A percentile compares a stretch with the other conserved stretches of the same genome.
phyloP scores from a whole-genome alignment of 2,888 invertebrate species.

The Lithodes maja region DNA sequence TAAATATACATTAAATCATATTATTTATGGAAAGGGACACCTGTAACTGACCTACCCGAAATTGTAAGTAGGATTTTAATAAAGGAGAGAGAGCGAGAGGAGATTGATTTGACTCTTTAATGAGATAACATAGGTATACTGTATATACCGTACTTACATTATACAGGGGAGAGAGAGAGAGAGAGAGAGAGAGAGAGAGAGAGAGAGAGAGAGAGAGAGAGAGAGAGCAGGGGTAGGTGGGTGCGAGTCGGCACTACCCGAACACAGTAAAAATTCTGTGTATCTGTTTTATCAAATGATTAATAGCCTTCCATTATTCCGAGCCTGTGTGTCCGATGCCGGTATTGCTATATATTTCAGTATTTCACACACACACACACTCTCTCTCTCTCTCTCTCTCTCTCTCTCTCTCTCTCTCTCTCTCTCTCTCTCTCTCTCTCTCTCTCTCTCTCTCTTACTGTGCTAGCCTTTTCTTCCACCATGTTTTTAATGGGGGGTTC shows the following conservation, averaged over 20 bases:
- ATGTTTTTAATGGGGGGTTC: background rate
- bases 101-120: too few species aligned
- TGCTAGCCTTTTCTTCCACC: background rate
- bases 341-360: background rate
- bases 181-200: constrained; percentile 4
- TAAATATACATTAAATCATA: too few species aligned
- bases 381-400: background rate
- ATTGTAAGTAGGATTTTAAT: too few species aligned
- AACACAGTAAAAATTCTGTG: constrained; percentile 13
- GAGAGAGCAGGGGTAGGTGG: background rate
- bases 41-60: too few species aligned
- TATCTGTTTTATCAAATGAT: constrained; percentile 20
- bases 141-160: too few species aligned
- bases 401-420: background rate
- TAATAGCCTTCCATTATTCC: constrained; percentile 17
- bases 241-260: background rate
- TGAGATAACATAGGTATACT: too few species aligned
- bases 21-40: too few species aligned
- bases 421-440: background rate
- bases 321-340: background rate
- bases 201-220: background rate
- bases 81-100: too few species aligned
- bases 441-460: background rate
- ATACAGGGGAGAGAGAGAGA: background rate
- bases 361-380: background rate